Base-by-base conservation (phyloP, 2,888 invertebrate species). In the Deilephila porcellus region DNA sequence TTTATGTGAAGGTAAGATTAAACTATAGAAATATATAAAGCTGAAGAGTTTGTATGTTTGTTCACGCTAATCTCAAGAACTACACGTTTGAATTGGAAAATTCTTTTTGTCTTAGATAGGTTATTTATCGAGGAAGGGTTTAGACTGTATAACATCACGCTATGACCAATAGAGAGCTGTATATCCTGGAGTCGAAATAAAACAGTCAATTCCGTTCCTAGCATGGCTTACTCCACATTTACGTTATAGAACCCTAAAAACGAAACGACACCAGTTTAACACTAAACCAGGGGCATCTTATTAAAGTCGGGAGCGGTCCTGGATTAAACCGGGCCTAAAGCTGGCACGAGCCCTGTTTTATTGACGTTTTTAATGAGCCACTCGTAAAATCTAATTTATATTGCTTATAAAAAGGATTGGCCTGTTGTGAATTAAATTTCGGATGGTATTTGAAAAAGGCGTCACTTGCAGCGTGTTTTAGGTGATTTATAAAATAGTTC, bases 301-400 rank as follows among this genome's bases (percentile, higher is more conserved):
- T 67, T 67, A 52, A 67, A 67, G 25, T 14, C 4, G 25, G 17
- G 45, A 2, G 25, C 56, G 20, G 25, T 4, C 25, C 45, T 52
- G 37, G 14, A 45, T 45, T 25, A 25, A 52, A 67, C 45, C 45
- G 45, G 20, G 45, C 67, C 25, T 37, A 63, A 20, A 67, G 17
- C 25, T 52, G 67, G 25, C 52, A 25, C 25, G 45, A 34, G 34
- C 34, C 34, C 59, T 59, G 53, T 17, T 74, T 74, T 74, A 74
- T 74, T 71, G 67, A 45, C 37, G 60, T 53, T 60, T 74, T 71
- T 74, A 74, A 74, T 74, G 71, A 74, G 67, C 67, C 59, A 20
- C 71, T 74, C 74, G 74, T 74, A 67, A 74, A 74, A 71, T 71
- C 60, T 71, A 74, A 74, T 74, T 74, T 74, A 74, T 74, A 70